Evolutionary conservation across 2,888 invertebrate species (phyloP), one percentile per base, ranked within the genome.

Genomic region (Acleris emargana): DNA sequence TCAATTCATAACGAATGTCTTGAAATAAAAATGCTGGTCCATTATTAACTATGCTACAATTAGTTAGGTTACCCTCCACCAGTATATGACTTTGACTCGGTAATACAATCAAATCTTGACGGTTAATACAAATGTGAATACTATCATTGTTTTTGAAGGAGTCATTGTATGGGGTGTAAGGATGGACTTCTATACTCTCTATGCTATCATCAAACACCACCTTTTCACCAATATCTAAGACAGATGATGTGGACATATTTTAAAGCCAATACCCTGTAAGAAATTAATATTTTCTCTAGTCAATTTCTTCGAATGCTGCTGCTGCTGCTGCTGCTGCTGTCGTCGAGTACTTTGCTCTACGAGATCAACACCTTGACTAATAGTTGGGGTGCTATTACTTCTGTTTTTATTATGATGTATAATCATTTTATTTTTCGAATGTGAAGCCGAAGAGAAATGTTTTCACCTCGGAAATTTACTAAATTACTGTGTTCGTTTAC

Each of bases 171-270:
- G 68, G 68, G 16, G 17, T 52, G 47, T 64, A 68, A 5, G 68
- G 58, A 16, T 68, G 68, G 20, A 61, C 32, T 59, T 68, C 68
- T 18, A 68, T 66, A 20, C 62, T 58, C 28, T 62, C 64, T 38
- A 68, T 66, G 17, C 28, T 49, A 20, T 58, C 58, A 20, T 62
- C 62, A 3, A 62, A 55, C 2, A 16, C 2, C 25, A 67, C 66
- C 55, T 18, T 45, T 18, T 61, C 66, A 11, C 60, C 61, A 22
- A 66, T 38, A 17, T 66, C 50, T 61, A 66, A 45, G 11, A 66
- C 61, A 28, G 32, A 53, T 52, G 52, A 32, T 18, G 64, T 32
- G 51, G 57, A 45, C 57, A 57, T 58, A 58, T 32, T 63, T 63
- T 63, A 43, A 52, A 63, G 9, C 63, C 63, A 13, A 63, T 43